Evolutionary conservation across 2,888 invertebrate genomes (phyloP).

Genomic region (Papilio gigon): DNA sequence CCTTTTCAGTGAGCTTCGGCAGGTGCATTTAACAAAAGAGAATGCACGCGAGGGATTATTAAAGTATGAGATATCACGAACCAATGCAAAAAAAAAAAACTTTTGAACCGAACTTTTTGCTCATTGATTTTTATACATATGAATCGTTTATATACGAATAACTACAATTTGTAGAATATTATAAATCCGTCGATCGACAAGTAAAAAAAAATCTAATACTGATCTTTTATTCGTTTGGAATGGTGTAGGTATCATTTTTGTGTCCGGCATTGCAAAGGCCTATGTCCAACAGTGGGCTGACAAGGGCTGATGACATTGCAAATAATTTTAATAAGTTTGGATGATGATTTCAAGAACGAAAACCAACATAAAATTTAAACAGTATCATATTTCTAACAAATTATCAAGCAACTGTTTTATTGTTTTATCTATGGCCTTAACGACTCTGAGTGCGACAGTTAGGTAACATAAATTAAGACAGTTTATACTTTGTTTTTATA

Average conservation of each 20-base stretch:
- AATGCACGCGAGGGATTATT: not conserved
- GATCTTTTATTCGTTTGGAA: not conserved
- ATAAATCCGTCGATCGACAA: not conserved
- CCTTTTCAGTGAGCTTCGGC: constrained; percentile 19
- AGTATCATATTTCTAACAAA: no score
- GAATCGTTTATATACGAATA: not conserved
- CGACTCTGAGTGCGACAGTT: no score
- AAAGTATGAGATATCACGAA: not conserved
- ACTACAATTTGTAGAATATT: not conserved
- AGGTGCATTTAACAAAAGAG: constrained; percentile 37
- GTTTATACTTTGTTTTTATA: no score
- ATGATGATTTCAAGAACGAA: no score
- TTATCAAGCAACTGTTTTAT: no score
- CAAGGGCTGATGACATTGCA: no score
- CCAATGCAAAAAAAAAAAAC: constrained; percentile 6
- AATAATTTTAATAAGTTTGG: no score
- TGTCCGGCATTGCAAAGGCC: no score
- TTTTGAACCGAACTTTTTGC: not conserved
- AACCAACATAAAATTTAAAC: no score
- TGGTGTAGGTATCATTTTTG: not conserved
- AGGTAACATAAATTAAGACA: no score
- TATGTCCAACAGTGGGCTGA: no score
- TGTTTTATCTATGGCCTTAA: no score
- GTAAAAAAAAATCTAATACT: not conserved
- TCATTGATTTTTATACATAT: not conserved